A percentile compares a stretch with the other conserved stretches of the same genome.
Evolutionary conservation across 2,888 invertebrate genomes (phyloP).

Genomic region (Megaustenia siamemsis): DNA sequence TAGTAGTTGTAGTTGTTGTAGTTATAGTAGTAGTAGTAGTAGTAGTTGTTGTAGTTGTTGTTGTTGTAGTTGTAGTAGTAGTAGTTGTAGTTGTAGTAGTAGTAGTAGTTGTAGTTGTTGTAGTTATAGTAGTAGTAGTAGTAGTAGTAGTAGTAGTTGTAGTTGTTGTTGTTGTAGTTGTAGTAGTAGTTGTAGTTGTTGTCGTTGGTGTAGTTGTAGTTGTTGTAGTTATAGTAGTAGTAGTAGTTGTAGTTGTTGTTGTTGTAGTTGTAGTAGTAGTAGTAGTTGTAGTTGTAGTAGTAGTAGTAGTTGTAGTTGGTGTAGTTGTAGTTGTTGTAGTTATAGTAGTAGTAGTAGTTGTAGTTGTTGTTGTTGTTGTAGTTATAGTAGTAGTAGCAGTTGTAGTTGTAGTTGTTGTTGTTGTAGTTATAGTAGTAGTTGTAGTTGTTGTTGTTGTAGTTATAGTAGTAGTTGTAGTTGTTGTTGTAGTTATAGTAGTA

Average conservation of each 20-base stretch:
- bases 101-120: constrained; percentile 2
- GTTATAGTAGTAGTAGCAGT: constrained; percentile 33
- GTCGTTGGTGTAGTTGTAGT: background rate
- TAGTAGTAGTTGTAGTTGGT: constrained; percentile 23
- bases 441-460: constrained; percentile 12
- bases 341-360: constrained; percentile 15
- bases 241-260: constrained; percentile 12
- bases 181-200: too few relatives aligned
- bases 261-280: constrained; percentile 16
- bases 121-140: too few relatives aligned
- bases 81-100: background rate
- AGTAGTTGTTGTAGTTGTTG: too few relatives aligned
- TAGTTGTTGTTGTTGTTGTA: constrained; percentile 34
- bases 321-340: constrained; percentile 31
- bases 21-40: background rate
- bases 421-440: constrained; percentile 12
- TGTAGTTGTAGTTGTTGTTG: constrained; percentile 17
- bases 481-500: background rate
- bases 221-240: constrained; percentile 4
- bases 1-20: too few relatives aligned
- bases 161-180: too few relatives aligned
- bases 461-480: background rate
- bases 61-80: too few relatives aligned
- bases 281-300: constrained; percentile 17
- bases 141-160: too few relatives aligned